These are phyloP conservation scores for Drosophila lutescens DNA, from an alignment of 2,888 invertebrate genomes.

Conservation along the genomic window DNA sequence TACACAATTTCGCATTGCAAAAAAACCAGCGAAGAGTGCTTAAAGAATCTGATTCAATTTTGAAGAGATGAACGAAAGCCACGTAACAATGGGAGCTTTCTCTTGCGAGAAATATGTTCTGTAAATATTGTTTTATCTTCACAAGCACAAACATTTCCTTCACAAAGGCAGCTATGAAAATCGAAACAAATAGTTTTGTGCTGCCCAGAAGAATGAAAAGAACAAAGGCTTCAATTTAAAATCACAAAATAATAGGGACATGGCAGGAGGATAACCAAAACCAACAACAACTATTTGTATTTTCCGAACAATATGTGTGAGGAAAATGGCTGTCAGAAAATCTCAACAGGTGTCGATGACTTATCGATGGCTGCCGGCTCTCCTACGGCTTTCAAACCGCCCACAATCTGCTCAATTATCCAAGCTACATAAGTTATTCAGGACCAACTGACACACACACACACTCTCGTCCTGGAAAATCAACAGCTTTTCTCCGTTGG, in stretches of 20 bases:
- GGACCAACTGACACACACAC: not conserved
- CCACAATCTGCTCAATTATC: conserved; percentile 35
- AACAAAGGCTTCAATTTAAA: not conserved
- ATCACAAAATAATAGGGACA: not conserved
- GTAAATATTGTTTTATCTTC: not conserved
- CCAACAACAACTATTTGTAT: too few relatives aligned
- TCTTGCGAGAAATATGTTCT: not conserved
- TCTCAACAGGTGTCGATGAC: conserved; percentile 31
- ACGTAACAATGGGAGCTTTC: not conserved
- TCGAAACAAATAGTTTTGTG: not conserved
- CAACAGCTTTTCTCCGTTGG: conserved; percentile 28
- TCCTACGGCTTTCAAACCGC: not conserved
- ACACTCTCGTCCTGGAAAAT: conserved; percentile 16
- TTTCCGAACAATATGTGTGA: not conserved
- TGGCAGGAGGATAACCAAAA: too few relatives aligned
- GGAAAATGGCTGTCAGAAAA: not conserved
- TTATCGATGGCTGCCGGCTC: conserved; percentile 16
- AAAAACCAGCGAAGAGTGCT: not conserved
- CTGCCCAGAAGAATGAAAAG: not conserved
- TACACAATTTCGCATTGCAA: not conserved
- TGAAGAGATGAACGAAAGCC: not conserved
- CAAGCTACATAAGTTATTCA: conserved; percentile 28
- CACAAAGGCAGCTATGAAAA: not conserved
- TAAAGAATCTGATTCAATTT: not conserved
- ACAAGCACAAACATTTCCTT: not conserved